phyloP scores from a whole-genome alignment of 2,888 invertebrate genomes.

The Marasmarcha lunaedactyla region DNA sequence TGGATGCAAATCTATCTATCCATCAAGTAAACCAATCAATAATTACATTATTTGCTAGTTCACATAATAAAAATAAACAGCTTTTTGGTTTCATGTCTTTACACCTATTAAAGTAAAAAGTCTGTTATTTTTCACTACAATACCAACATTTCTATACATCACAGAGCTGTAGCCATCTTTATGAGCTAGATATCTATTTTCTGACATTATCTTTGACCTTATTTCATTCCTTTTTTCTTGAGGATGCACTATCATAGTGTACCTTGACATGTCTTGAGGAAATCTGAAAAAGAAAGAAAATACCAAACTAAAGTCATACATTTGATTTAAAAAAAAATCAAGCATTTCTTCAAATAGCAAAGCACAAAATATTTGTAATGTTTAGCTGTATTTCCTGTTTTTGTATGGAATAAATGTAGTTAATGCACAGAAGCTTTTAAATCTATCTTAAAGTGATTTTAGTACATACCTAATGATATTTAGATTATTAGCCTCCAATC shows the following conservation, averaged over 20 bases:
- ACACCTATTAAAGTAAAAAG: not conserved
- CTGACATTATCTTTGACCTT: constrained; percentile 27
- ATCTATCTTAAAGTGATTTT: not conserved
- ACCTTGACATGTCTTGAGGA: constrained; percentile 40
- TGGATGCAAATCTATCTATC: too few species aligned
- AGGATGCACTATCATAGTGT: constrained; percentile 48
- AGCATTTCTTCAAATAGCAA: not conserved
- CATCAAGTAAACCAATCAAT: too few species aligned
- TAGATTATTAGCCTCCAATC: constrained; percentile 29
- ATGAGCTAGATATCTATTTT: constrained; percentile 18
- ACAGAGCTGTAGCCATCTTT: constrained; percentile 31
- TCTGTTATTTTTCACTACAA: not conserved
- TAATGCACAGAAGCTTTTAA: too few species aligned
- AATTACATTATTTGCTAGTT: too few species aligned
- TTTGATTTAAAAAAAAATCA: too few species aligned
- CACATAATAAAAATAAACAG: too few species aligned
- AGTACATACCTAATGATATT: constrained; percentile 31
- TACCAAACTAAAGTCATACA: too few species aligned
- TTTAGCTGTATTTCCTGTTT: too few species aligned
- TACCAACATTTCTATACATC: constrained; percentile 11
- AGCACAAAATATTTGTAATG: not conserved
- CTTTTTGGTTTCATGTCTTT: not conserved
- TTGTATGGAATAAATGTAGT: too few species aligned
- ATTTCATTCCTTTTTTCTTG: constrained; percentile 30
- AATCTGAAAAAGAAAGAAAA: constrained; percentile 27